A percentile compares a stretch with the other conserved stretches of the same genome.
phyloP scores from a whole-genome alignment of 1,140 invertebrate species.

The Drosophila guanche region DNA sequence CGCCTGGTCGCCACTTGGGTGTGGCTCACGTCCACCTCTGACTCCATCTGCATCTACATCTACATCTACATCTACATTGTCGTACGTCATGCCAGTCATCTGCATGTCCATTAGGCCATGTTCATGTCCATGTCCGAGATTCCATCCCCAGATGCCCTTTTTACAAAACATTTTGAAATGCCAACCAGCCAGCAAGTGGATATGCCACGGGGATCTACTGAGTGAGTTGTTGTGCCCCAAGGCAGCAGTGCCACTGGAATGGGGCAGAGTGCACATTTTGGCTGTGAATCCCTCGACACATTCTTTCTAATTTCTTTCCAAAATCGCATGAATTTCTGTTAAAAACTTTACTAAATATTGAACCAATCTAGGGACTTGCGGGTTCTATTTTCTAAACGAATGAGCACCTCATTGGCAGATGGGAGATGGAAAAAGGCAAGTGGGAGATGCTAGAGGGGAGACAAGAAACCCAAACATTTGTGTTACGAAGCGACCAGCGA shows the following conservation, averaged over 20 bases:
- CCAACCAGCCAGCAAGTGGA: constrained; percentile 50
- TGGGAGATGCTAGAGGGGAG: background rate
- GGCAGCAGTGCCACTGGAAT: background rate
- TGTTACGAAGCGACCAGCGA: constrained; percentile 29
- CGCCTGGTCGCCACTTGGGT: background rate
- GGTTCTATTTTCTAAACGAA: too few species aligned
- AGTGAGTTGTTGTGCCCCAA: constrained; percentile 20
- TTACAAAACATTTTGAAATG: constrained; percentile 32
- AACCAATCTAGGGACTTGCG: too few species aligned
- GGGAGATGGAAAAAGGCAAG: background rate
- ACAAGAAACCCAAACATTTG: constrained; percentile 47
- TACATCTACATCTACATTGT: constrained; percentile 3
- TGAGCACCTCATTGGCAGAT: too few species aligned
- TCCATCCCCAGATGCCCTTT: constrained; percentile 28
- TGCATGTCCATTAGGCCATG: constrained; percentile 2
- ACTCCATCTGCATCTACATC: constrained; percentile 1
- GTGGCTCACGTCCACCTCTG: constrained; percentile 6
- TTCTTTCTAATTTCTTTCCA: too few species aligned
- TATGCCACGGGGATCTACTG: constrained; percentile 18
- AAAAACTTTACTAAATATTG: too few species aligned
- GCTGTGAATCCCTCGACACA: too few species aligned
- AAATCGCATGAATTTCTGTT: too few species aligned
- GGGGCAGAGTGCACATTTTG: too few species aligned
- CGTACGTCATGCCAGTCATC: background rate
- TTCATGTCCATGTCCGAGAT: constrained; percentile 36